Conservation (phyloP, 2,113 vertebrate species). For the Strix aluco region DNA sequence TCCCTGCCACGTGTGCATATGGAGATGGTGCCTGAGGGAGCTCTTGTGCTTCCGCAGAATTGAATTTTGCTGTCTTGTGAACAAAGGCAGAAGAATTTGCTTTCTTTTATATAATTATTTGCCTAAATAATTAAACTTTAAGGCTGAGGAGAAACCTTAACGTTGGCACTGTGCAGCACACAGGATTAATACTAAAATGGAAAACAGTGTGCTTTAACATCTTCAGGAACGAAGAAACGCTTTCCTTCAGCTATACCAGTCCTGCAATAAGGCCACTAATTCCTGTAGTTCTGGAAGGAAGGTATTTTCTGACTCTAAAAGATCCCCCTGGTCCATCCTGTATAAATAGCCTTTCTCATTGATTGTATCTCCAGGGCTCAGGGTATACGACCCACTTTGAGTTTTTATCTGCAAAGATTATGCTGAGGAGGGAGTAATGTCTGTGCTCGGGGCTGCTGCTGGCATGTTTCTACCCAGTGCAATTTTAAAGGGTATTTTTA, state of each 20-base stretch:
- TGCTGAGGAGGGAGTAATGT: neutral
- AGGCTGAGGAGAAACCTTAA: neutral
- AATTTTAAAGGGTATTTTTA: neutral
- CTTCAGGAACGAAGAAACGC: no score
- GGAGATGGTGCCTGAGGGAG: neutral
- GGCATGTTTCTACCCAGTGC: fast-evolving
- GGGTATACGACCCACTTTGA: neutral
- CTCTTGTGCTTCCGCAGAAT: neutral
- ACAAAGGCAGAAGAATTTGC: neutral
- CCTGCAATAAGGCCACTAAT: neutral
- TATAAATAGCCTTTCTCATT: neutral
- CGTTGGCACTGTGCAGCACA: neutral
- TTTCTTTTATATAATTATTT: neutral
- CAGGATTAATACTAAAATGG: neutral
- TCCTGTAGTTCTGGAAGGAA: neutral
- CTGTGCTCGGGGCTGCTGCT: neutral
- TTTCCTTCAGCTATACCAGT: neutral
- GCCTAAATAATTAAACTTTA: neutral
- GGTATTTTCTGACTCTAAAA: neutral
- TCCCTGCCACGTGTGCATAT: fast-evolving
- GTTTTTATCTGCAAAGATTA: neutral
- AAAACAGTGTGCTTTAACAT: neutral
- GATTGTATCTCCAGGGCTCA: neutral
- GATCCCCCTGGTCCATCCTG: neutral
- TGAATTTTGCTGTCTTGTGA: neutral